Evolutionary conservation across 2,797 vertebrate genomes (phyloP).

Genomic region (Florisuga fusca): DNA sequence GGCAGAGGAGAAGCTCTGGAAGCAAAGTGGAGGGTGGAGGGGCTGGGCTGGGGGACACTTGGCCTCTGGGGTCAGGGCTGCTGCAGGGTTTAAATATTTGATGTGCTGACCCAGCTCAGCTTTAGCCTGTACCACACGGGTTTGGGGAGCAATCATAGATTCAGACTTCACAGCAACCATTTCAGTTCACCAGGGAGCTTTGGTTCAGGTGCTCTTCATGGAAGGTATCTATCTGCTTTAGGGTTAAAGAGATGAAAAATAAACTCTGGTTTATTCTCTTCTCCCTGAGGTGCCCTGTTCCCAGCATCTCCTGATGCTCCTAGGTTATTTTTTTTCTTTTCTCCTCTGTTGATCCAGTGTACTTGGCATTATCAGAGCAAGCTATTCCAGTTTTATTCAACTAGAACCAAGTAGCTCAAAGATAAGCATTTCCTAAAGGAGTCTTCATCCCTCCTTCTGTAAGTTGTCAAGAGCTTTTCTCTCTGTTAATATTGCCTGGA

Average conservation of each 20-base stretch:
- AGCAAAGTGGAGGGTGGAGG: not conserved
- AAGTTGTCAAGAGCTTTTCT: not conserved
- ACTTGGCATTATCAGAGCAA: not conserved
- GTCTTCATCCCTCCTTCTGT: not conserved
- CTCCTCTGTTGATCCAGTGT: not conserved
- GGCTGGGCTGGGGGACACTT: not conserved
- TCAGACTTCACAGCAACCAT: not conserved
- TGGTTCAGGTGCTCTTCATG: not conserved
- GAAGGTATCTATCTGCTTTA: not conserved
- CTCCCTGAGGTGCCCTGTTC: not conserved
- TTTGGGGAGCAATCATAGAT: fast-evolving
- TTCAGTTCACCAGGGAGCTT: not conserved
- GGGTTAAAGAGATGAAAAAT: not conserved
- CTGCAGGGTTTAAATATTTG: not conserved
- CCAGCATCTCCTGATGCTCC: not conserved
- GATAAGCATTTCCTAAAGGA: constrained; percentile 35
- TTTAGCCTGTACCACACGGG: not conserved
- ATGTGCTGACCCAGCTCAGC: not conserved
- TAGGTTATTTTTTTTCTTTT: not conserved
- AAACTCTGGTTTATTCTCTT: not conserved
- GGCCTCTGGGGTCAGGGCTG: not conserved
- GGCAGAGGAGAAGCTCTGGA: not conserved
- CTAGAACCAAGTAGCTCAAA: not conserved
- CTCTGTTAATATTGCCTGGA: constrained; percentile 21
- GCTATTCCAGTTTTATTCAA: constrained; percentile 35